These are phyloP conservation scores for Raja brachyura DNA, from an alignment of 2,113 vertebrate genomes.

Conservation along the genomic window DNA sequence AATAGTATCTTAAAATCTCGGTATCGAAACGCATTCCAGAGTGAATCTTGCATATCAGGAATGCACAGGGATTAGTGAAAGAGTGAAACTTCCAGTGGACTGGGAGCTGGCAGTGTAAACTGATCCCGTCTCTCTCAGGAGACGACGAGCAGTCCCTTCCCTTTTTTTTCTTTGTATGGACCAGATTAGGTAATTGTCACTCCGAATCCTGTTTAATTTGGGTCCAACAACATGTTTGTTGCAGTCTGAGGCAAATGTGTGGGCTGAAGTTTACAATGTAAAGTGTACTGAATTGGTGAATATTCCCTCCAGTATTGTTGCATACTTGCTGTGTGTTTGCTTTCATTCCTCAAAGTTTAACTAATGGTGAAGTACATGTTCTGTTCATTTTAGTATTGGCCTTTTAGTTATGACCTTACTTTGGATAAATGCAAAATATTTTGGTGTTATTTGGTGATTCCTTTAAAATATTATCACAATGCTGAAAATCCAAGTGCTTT, in stretches of 20 bases:
- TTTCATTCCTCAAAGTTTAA: neutral
- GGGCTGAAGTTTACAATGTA: neutral
- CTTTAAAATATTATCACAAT: neutral
- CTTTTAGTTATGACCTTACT: neutral
- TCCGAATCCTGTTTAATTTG: neutral
- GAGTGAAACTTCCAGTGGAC: neutral
- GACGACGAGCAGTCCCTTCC: neutral
- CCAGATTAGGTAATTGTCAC: slow-evolving; percentile 29
- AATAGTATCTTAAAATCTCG: slow-evolving; percentile 15
- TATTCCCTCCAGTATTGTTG: neutral
- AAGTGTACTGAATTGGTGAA: neutral
- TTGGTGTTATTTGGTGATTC: neutral
- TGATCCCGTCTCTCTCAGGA: neutral
- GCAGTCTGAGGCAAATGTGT: neutral
- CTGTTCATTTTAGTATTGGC: neutral
- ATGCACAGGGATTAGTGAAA: neutral
- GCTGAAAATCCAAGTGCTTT: neutral
- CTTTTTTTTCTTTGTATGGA: neutral
- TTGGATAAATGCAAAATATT: neutral
- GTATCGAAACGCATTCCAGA: slow-evolving; percentile 30
- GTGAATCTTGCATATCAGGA: slow-evolving; percentile 33
- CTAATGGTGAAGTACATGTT: neutral
- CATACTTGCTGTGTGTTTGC: neutral
- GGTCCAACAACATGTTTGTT: neutral
- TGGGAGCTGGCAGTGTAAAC: neutral